Evolutionary conservation across 2,113 vertebrate species (phyloP).

Genomic region (Psephotus haematonotus): DNA sequence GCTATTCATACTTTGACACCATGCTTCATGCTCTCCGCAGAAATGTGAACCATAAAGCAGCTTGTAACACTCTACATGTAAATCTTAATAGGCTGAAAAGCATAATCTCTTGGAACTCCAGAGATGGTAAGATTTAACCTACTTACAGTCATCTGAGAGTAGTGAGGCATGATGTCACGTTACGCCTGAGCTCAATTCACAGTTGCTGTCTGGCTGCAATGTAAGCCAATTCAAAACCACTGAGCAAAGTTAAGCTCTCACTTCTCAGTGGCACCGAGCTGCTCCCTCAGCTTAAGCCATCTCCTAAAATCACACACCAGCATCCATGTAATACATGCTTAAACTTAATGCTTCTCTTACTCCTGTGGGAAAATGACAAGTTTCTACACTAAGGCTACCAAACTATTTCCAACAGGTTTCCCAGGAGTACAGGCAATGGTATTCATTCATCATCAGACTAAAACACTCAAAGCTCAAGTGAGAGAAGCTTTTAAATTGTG

Average conservation of each 20-base stretch:
- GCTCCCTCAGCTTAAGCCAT: not conserved
- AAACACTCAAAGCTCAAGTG: not conserved
- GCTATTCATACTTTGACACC: not conserved
- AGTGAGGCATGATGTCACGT: constrained; percentile 9
- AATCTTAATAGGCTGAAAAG: constrained; percentile 23
- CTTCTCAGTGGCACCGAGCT: not conserved
- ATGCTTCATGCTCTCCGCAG: not conserved
- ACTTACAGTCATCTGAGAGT: constrained; percentile 6
- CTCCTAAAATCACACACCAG: not conserved
- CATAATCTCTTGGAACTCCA: constrained; percentile 34
- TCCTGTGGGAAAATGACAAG: not conserved
- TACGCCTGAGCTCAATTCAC: constrained; percentile 34
- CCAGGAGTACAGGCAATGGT: not conserved
- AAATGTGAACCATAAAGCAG: constrained; percentile 39
- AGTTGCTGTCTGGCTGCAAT: constrained; percentile 20
- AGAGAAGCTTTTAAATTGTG: not conserved
- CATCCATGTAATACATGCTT: not conserved
- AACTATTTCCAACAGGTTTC: not conserved
- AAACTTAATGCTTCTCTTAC: not conserved
- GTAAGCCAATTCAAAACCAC: not conserved
- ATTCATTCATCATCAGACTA: not conserved
- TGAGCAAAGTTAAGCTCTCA: not conserved
- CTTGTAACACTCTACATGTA: constrained; percentile 6
- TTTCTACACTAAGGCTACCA: not conserved
- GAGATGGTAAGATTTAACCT: constrained; percentile 44